Conservation (phyloP, 2,113 vertebrate species). For the Oxyruncus cristatus region DNA sequence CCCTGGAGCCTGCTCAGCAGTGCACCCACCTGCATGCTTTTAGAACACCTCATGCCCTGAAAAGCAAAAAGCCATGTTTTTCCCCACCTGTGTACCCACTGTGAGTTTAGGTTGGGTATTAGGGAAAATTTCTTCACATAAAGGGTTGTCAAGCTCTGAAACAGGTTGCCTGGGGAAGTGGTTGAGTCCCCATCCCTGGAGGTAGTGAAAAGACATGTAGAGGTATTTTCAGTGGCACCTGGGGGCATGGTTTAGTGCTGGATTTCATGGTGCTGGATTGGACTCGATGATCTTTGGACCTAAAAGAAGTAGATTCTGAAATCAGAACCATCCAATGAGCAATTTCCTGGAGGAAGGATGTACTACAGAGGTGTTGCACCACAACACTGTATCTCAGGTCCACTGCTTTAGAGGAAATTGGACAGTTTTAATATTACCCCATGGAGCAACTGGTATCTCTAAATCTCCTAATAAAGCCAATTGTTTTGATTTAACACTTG, state of each 20-base stretch:
- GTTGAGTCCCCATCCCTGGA: background rate
- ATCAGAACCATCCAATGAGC: background rate
- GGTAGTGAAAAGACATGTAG: background rate
- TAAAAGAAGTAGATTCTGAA: background rate
- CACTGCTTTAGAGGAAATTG: background rate
- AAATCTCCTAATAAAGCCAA: background rate
- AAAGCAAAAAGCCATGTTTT: background rate
- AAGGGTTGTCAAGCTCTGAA: background rate
- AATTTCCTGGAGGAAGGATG: background rate
- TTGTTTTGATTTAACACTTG: background rate
- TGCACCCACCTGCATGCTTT: background rate
- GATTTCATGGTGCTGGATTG: background rate
- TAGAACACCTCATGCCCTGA: background rate
- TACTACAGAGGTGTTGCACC: background rate
- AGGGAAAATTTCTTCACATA: background rate
- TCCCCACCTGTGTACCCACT: rapidly evolving
- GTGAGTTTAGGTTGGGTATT: background rate
- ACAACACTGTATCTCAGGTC: background rate
- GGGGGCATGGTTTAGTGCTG: background rate
- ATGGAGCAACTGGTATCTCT: background rate
- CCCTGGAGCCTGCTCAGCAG: background rate
- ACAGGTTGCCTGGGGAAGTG: background rate
- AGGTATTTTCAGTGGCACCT: background rate
- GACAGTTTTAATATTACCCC: background rate
- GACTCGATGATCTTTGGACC: background rate